Percentiles rank a stretch among this genome's conserved stretches.
Evolutionary conservation across 2,888 invertebrate genomes (phyloP).

Genomic region (Drosophila villosipedis): DNA sequence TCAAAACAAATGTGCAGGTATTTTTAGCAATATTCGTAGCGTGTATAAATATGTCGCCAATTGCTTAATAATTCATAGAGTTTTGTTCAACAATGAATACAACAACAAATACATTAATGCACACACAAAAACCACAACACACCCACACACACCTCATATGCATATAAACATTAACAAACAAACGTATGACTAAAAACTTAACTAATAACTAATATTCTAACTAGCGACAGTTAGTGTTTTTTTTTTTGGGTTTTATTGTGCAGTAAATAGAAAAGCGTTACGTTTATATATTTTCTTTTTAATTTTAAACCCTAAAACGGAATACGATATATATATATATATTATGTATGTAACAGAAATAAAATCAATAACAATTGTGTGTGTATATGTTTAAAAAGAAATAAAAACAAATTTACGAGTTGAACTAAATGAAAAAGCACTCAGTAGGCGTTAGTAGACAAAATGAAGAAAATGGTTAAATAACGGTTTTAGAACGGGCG

Average conservation of each 20-base stretch:
- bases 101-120: conserved; percentile 8
- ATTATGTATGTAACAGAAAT: conserved; percentile 31
- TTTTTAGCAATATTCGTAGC: conserved; percentile 77
- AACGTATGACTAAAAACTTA: conserved; percentile 48
- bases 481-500: conserved; percentile 2
- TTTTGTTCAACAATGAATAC: conserved; percentile 38
- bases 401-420: conserved; percentile 45
- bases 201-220: conserved; percentile 36
- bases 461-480: conserved; percentile 7
- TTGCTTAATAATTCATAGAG: conserved; percentile 61
- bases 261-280: conserved; percentile 61
- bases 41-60: conserved; percentile 73
- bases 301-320: conserved; percentile 25
- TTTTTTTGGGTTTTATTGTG: conserved; percentile 41
- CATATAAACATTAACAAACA: conserved; percentile 68
- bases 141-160: conserved; percentile 61
- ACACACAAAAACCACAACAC: conserved; percentile 24
- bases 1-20: conserved; percentile 62
- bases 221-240: conserved; percentile 26
- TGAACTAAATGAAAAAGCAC: conserved; percentile 41
- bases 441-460: conserved; percentile 38
- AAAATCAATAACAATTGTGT: conserved; percentile 54
- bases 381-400: conserved; percentile 58
- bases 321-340: conserved; percentile 13
- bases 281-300: conserved; percentile 22